A percentile compares a stretch with the other conserved stretches of the same genome.
Evolutionary conservation across 2,888 invertebrate genomes (phyloP).

Genomic region (Volucella bombylans): DNA sequence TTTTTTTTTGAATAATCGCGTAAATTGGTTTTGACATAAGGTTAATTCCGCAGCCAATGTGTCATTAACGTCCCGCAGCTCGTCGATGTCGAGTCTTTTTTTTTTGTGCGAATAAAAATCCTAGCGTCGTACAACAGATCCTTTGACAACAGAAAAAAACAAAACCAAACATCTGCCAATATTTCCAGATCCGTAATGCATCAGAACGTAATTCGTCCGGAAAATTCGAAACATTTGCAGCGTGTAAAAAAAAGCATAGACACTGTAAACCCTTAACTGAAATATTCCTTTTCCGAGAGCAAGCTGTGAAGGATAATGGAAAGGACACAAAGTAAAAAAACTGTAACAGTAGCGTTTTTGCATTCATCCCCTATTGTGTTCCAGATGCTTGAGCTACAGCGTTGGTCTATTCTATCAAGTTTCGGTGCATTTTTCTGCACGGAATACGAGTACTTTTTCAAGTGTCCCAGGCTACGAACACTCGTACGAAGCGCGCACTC

Average conservation of each 20-base stretch:
- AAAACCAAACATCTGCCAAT: conserved; percentile 68
- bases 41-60: conserved; percentile 71
- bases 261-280: conserved; percentile 38
- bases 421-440: conserved; percentile 57
- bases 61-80: conserved; percentile 69
- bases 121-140: neutral
- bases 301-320: conserved; percentile 55
- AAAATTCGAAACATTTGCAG: conserved; percentile 71
- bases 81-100: conserved; percentile 50
- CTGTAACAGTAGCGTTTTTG: conserved; percentile 58
- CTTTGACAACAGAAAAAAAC: conserved; percentile 42
- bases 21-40: conserved; percentile 73
- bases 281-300: conserved; percentile 30
- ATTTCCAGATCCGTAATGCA: conserved; percentile 66
- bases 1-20: conserved; percentile 65
- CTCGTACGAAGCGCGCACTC: conserved; percentile 73
- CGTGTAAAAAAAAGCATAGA: conserved; percentile 36
- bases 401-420: conserved; percentile 2
- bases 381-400: conserved; percentile 6
- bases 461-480: conserved; percentile 4
- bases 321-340: conserved; percentile 60
- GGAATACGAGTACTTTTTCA: conserved; percentile 20
- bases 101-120: neutral
- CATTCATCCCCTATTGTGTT: conserved; percentile 48
- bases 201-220: conserved; percentile 68